Percentiles rank a stretch among this genome's conserved stretches.
Evolutionary conservation across 2,797 vertebrate species (phyloP).

Genomic region (Falco concolor): DNA sequence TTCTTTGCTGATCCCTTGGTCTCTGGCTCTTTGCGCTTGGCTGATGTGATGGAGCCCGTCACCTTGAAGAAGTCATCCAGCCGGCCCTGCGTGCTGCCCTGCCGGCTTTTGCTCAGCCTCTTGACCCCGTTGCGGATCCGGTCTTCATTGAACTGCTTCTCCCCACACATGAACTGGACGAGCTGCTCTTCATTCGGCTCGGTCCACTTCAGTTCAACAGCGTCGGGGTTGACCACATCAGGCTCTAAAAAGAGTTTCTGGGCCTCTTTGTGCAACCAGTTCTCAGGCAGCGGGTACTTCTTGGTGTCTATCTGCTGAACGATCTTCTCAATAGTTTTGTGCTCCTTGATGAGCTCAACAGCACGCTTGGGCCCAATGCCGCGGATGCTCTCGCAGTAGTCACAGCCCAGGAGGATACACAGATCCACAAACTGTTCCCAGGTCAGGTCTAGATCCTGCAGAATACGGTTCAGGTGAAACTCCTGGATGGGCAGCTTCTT

Average conservation of each 20-base stretch:
- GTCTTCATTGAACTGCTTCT: conserved; percentile 97
- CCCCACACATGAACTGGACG: conserved; percentile 86
- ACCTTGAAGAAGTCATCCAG: conserved; percentile 94
- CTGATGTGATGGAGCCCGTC: conserved; percentile 90
- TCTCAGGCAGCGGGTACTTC: conserved; percentile 88
- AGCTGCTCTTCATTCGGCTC: conserved; percentile 88
- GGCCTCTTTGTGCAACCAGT: conserved; percentile 92
- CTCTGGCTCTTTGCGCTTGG: conserved; percentile 89
- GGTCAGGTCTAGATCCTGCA: conserved; percentile 85
- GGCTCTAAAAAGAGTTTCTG: conserved; percentile 87
- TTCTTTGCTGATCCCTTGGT: conserved; percentile 87
- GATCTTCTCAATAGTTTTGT: conserved; percentile 90
- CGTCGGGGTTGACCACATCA: conserved; percentile 83
- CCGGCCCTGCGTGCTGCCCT: conserved; percentile 93
- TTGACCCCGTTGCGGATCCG: conserved; percentile 86
- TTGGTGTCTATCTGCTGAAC: conserved; percentile 85
- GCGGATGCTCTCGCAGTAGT: conserved; percentile 96
- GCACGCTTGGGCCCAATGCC: conserved; percentile 96
- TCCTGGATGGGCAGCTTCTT: conserved; percentile 98
- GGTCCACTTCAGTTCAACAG: conserved; percentile 86
- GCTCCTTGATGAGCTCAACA: conserved; percentile 90
- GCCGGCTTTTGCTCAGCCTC: conserved; percentile 89
- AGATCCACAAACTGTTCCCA: conserved; percentile 93
- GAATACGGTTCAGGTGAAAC: conserved; percentile 86
- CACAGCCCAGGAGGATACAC: conserved; percentile 94